phyloP scores from a whole-genome alignment of 1,140 invertebrate species.

The Anastatus disparis region DNA sequence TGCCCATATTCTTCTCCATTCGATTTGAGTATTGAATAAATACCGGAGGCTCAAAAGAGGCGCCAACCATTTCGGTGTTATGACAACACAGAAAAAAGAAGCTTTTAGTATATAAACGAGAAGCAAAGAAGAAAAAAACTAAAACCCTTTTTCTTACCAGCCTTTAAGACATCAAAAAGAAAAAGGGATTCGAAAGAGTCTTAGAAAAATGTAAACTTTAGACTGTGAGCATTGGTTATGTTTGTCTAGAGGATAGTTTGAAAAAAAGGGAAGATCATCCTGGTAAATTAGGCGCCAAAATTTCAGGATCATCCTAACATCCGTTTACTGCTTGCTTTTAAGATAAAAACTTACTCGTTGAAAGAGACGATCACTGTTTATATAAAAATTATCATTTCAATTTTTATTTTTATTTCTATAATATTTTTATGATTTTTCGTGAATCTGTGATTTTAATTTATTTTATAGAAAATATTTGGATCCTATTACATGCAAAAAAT shows the following conservation, averaged over 20 bases:
- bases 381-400: too few species aligned
- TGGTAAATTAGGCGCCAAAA: conserved; percentile 5
- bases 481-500: too few species aligned
- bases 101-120: too few species aligned
- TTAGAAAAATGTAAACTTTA: conserved; percentile 19
- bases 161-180: background rate
- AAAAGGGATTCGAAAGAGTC: background rate
- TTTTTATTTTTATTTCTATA: too few species aligned
- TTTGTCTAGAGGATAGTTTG: background rate
- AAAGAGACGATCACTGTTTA: too few species aligned
- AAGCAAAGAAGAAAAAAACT: background rate
- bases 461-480: too few species aligned
- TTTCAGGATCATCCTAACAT: background rate
- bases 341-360: too few species aligned
- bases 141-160: background rate
- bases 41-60: conserved; percentile 20
- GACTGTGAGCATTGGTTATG: background rate
- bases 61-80: conserved; percentile 10
- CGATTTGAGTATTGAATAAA: conserved; percentile 10
- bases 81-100: background rate
- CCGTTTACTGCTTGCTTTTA: background rate
- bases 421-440: too few species aligned
- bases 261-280: background rate
- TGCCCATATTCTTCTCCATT: background rate
- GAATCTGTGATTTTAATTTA: too few species aligned